Percentiles rank a stretch among this genome's conserved stretches.
phyloP scores from a whole-genome alignment of 2,113 vertebrate genomes.

The Eptesicus fuscus region DNA sequence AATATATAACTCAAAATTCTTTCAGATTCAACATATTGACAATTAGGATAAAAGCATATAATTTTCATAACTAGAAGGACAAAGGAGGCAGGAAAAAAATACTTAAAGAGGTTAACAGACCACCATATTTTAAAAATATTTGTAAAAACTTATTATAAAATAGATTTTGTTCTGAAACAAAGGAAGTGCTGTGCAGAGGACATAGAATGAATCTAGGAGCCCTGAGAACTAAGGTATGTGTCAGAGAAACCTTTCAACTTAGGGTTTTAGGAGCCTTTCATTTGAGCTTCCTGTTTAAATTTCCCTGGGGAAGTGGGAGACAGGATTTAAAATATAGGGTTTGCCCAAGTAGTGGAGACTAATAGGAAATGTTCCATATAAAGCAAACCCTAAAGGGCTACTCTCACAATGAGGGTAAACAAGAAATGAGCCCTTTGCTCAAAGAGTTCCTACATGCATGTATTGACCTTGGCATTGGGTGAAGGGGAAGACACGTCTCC shows the following conservation, averaged over 20 bases:
- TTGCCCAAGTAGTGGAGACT: not conserved
- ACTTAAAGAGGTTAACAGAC: not conserved
- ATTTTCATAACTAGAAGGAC: not conserved
- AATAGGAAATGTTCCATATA: not conserved
- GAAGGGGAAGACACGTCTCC: not conserved
- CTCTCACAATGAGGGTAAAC: not conserved
- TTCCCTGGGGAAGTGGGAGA: not conserved
- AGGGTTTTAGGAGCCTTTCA: not conserved
- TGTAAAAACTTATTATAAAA: not conserved
- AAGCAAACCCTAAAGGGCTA: not conserved
- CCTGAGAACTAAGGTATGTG: not conserved
- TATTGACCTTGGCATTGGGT: not conserved
- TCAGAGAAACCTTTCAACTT: not conserved
- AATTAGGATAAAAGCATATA: not conserved
- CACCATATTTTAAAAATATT: not conserved
- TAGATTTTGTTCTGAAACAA: not conserved
- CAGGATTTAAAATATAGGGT: not conserved
- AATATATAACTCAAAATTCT: not conserved
- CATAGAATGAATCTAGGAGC: not conserved
- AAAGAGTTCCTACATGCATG: not conserved
- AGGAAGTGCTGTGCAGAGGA: not conserved
- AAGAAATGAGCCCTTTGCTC: not conserved
- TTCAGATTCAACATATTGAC: not conserved
- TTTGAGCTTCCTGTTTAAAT: not conserved
- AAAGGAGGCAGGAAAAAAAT: not conserved